phyloP scores from a whole-genome alignment of 2,797 vertebrate genomes.

The Crocodylus rhombifer region DNA sequence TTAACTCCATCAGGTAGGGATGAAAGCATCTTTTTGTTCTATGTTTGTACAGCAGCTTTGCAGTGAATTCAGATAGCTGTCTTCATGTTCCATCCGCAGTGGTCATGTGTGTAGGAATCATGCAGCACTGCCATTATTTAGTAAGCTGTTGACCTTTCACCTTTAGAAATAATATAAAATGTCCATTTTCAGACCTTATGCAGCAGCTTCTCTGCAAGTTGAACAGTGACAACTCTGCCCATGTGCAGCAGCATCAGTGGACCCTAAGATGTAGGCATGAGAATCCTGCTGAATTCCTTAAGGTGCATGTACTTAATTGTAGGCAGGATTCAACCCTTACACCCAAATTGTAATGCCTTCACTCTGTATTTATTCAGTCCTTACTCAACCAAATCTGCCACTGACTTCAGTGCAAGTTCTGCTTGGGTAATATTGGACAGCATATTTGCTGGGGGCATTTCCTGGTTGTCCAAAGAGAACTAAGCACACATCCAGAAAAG shows the following conservation, averaged over 20 bases:
- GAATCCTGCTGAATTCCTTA: neutral
- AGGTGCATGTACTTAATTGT: neutral
- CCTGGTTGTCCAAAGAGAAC: neutral
- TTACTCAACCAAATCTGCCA: neutral
- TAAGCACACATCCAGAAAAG: neutral
- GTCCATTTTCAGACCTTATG: neutral
- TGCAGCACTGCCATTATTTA: neutral
- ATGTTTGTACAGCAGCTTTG: neutral
- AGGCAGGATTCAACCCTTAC: neutral
- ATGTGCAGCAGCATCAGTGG: neutral
- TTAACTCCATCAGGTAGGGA: slow-evolving; percentile 91
- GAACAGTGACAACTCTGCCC: neutral
- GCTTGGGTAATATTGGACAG: neutral
- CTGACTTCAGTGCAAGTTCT: neutral
- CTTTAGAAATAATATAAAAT: neutral
- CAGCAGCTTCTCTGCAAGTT: too few relatives aligned
- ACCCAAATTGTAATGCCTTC: neutral
- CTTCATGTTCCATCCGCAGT: neutral
- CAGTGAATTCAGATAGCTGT: neutral
- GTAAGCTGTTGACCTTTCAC: neutral
- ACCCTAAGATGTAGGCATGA: neutral
- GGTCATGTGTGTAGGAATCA: neutral
- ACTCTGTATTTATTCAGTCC: neutral
- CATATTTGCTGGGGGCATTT: neutral
- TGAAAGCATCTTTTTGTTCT: neutral